Evolutionary conservation across 92 coral and sea anemone species (phyloP).

Genomic region (Epizoanthus illoricatus): DNA sequence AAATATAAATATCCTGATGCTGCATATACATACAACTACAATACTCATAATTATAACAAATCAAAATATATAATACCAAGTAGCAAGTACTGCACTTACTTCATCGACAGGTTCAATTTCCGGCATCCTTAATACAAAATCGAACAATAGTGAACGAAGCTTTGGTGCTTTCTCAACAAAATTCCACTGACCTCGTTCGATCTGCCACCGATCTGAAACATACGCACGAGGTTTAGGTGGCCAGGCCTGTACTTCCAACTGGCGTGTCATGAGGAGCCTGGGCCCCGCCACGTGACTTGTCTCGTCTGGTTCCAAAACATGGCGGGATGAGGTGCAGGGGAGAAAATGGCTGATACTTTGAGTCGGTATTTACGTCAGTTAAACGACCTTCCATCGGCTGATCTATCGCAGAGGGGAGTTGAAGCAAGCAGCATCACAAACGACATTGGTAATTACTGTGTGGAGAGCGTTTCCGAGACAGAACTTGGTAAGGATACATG

Average conservation of each 20-base stretch:
- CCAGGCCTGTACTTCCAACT: constrained; percentile 17
- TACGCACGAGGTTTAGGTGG: constrained; percentile 16
- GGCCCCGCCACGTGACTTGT: constrained; percentile 33
- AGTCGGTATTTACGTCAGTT: constrained; percentile 63
- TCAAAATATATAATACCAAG: not conserved
- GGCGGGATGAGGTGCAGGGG: constrained; percentile 23
- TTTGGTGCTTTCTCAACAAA: not conserved
- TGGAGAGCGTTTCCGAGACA: constrained; percentile 66
- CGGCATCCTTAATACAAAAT: constrained; percentile 42
- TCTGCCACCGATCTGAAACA: too few relatives aligned
- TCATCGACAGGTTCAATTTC: constrained; percentile 53
- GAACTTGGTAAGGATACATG: constrained; percentile 62
- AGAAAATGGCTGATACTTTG: constrained; percentile 72
- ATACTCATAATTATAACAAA: not conserved
- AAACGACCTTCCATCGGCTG: constrained; percentile 58
- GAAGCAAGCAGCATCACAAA: constrained; percentile 70
- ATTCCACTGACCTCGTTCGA: too few relatives aligned
- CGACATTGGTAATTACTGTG: constrained; percentile 73
- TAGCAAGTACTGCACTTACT: constrained; percentile 5
- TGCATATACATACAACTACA: not conserved
- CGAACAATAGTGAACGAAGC: not conserved
- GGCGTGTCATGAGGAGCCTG: not conserved
- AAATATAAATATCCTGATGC: not conserved
- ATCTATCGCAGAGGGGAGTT: constrained; percentile 70
- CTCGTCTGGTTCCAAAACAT: constrained; percentile 24